Base-by-base conservation (phyloP, 2,797 vertebrate genomes). In the Tinamus major region DNA sequence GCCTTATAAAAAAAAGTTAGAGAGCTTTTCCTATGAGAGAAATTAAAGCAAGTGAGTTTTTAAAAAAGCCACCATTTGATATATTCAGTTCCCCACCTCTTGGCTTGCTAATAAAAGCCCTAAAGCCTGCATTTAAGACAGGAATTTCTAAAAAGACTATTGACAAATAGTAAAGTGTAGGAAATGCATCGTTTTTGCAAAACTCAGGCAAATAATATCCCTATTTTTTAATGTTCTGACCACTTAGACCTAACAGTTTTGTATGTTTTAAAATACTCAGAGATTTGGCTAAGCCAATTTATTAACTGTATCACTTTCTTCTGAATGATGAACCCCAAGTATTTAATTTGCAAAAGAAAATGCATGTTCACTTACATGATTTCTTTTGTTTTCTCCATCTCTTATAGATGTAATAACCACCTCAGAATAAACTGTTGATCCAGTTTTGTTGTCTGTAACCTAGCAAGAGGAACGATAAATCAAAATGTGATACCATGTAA, bases 401-500 rank as follows among this genome's bases (percentile, higher is more conserved):
- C 97, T 97, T 79, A 96, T 75, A 35, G 97, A 96, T 10, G 97
- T 98, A 82, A 97, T 94, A 35, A 98, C 56, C 3, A 94, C 96
- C 97, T 98, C 97, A 20, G 98, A 98, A 78, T 98, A 97, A 76
- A 95, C 88, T 35, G 92, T 96, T 26, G 98, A 98, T 96, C 98
- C 98, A 9, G 98, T 98, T 71, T 97, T 96, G 89, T 98, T 98
- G 90, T 98, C 98, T n/a, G 97, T 98, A 95, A 98, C 95, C 99
- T 99, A 16, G 18, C 67, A 92, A 79, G 95, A 70, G 79, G 19
- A 79, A 67, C 4, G 62, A 63, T 86, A 93, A 29, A 85, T 16
- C 27, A 62, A 75, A 70, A 26, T 13, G 13, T 51, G 24, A 14
- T 48, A 37, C 12, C 27, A 41, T 80, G 44, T 75, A 46, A 85